Conservation (phyloP, 2,888 invertebrate species). For the Toxonevra muliebris region DNA sequence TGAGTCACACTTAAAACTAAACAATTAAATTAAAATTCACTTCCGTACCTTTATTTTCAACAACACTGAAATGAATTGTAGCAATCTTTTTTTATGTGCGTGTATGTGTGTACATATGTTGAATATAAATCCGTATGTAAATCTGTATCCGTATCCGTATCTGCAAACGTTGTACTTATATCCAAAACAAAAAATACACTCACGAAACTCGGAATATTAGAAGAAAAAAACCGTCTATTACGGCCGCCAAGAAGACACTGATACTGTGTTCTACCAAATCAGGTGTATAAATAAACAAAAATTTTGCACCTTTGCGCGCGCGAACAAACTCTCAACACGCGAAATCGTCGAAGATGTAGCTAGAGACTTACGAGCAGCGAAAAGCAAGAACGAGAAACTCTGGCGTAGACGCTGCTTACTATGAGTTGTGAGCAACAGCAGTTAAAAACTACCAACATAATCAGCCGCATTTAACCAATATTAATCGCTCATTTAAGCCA, state of each 20-base stretch:
- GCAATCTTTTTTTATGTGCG: slow-evolving; percentile 26
- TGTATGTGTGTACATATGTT: slow-evolving; percentile 8
- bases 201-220: slow-evolving; percentile 25
- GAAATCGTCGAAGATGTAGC: no score
- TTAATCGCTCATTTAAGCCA: no score
- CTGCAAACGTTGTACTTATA: slow-evolving; percentile 11
- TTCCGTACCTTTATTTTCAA: slow-evolving; percentile 51
- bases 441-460: no score
- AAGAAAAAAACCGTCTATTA: slow-evolving; percentile 43
- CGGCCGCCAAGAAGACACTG: slow-evolving; percentile 59
- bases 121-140: slow-evolving; percentile 24
- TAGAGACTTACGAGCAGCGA: not conserved
- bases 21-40: slow-evolving; percentile 30
- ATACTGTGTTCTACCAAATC: slow-evolving; percentile 54
- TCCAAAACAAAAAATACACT: not conserved
- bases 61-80: no score
- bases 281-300: slow-evolving; percentile 59
- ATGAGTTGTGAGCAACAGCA: no score
- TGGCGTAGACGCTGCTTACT: not conserved
- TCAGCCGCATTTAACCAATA: no score
- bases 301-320: slow-evolving; percentile 32
- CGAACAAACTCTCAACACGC: not conserved
- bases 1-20: no score
- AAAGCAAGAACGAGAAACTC: not conserved
- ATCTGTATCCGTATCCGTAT: slow-evolving; percentile 37